A percentile compares a stretch with the other conserved stretches of the same genome.
These are phyloP conservation scores for Cnemophilus loriae DNA, from an alignment of 2,113 vertebrate species.

Conservation along the genomic window DNA sequence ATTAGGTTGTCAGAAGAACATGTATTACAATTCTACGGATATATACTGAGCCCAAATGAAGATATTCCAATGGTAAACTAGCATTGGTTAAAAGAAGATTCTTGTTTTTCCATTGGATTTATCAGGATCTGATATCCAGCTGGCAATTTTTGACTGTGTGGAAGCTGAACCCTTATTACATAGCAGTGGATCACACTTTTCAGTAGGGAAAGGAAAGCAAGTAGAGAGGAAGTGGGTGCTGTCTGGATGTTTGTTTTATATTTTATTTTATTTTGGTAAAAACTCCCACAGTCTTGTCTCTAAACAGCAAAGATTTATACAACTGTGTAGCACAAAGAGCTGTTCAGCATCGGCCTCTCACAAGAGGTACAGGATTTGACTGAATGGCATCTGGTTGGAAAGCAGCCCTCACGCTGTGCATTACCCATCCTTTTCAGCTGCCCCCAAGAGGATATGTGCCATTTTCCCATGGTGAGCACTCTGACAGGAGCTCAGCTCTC, in stretches of 20 bases:
- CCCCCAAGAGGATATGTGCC: neutral
- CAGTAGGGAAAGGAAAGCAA: neutral
- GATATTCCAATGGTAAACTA: neutral
- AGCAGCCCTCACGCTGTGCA: accelerated
- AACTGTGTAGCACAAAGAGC: neutral
- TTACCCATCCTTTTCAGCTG: neutral
- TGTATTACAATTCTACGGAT: neutral
- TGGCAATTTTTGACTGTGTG: neutral
- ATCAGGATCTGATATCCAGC: neutral
- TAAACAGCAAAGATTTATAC: neutral
- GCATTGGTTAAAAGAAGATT: neutral
- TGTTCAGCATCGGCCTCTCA: neutral
- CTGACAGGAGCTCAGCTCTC: neutral
- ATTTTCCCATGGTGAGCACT: neutral
- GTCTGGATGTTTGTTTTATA: neutral
- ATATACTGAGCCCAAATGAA: neutral
- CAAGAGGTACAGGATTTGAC: neutral
- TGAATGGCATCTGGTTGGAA: neutral
- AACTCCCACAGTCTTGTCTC: neutral
- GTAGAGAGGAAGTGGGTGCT: neutral
- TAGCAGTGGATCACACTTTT: neutral
- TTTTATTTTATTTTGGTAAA: neutral
- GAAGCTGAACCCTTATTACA: neutral
- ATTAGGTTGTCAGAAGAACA: neutral
- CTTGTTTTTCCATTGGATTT: neutral